Base-by-base conservation (phyloP, 2,113 vertebrate genomes). In the Serinus canaria region DNA sequence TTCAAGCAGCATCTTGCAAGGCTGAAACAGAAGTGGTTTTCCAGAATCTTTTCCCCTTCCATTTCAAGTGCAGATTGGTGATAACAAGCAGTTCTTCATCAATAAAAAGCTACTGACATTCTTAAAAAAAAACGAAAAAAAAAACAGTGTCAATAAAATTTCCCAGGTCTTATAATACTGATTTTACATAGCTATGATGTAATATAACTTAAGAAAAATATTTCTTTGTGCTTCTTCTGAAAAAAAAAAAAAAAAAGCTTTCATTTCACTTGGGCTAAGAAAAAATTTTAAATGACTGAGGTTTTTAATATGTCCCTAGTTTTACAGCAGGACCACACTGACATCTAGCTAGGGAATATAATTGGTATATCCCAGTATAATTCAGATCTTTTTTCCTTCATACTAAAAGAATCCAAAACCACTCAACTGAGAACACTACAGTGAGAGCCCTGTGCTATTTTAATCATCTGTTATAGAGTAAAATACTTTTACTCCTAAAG, bases 1-100 rank as follows among this genome's bases (percentile, higher is more conserved):
- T 75, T 95, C 72, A 70, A 35, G 77, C 60, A 95, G 89, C 81
- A 70, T 81, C 75, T 89, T 81, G 74, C 56, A 94, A 92, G 28
- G 85, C 5, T 95, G 79, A 87, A 96, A 90, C 11, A 55, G 47
- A 92, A 91, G 64, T 10, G 44, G 30, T 70, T 94, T 91, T 76
- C 83, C 37, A 53, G 67, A 89, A 78, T 76, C 22, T 50, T 60
- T 53, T 82, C 53, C 66, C 60, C 79, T 91, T 91, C 95, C 96
- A 95, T 95, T 91, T 84, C 92, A 87, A 3, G 24, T 70, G 31
- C 25, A 69, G 53, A 56, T 19, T 62, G 79, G 58, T 44, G 55
- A 53, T 46, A 89, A 60, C 27, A 64, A 59, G 64, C 4, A 16
- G 28, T 30, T 88, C 76, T 92, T 87, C 87, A 66, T 69, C 80